A percentile compares a stretch with the other conserved stretches of the same genome.
These are phyloP conservation scores for Leptoclinus maculatus DNA, from an alignment of 2,797 vertebrate genomes.

Conservation along the genomic window DNA sequence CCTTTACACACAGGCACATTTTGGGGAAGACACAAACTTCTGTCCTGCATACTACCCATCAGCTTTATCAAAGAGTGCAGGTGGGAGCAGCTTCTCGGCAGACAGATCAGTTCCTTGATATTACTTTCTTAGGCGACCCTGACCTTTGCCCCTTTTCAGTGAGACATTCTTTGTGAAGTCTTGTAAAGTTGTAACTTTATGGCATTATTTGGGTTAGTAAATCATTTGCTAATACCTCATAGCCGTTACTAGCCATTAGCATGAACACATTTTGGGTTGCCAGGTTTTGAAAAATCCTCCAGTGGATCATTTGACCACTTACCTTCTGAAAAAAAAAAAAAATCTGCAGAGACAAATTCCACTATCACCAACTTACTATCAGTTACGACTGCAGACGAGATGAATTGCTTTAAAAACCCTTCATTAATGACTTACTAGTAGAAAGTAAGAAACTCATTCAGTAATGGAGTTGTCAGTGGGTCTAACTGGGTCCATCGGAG, in stretches of 20 bases:
- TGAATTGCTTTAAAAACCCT: not conserved
- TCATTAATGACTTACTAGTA: not conserved
- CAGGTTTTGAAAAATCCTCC: slow-evolving; percentile 2
- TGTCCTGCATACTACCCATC: not conserved
- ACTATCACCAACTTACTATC: not conserved
- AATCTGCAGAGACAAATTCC: not conserved
- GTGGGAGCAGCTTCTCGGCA: not conserved
- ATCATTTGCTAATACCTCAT: slow-evolving; percentile 4
- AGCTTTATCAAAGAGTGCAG: not conserved
- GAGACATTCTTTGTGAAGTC: not conserved
- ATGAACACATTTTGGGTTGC: slow-evolving; percentile 1
- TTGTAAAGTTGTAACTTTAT: not conserved
- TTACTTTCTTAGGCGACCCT: not conserved
- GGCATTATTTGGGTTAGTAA: not conserved
- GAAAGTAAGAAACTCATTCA: slow-evolving; percentile 11
- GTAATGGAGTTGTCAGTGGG: not conserved
- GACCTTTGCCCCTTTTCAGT: not conserved
- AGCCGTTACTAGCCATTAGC: not conserved
- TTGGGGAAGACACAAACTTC: not conserved
- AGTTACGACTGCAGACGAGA: not conserved
- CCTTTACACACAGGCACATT: slow-evolving; percentile 28
- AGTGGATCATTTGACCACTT: not conserved
- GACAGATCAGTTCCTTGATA: not conserved
- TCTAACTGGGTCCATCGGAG: not conserved
- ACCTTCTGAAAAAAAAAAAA: not conserved